Evolutionary conservation across 1,140 invertebrate genomes (phyloP).

Genomic region (Euwallacea similis): DNA sequence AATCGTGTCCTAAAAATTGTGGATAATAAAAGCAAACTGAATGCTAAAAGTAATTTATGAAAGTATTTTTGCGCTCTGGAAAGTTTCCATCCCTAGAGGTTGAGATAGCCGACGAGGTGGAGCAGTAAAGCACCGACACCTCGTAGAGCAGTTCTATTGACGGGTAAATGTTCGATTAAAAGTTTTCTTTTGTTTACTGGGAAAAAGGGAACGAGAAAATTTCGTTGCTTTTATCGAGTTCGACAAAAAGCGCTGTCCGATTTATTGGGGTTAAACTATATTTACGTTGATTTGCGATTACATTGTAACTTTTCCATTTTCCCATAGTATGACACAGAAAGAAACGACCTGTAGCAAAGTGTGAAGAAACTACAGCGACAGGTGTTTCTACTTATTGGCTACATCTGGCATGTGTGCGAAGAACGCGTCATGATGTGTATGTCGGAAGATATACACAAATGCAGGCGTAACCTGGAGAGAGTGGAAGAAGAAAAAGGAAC

Average conservation of each 20-base stretch:
- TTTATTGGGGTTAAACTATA: slow-evolving; percentile 27
- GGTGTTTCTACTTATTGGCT: too few species aligned
- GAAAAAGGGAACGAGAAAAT: slow-evolving; percentile 13
- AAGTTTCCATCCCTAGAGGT: slow-evolving; percentile 46
- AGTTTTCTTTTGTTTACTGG: slow-evolving; percentile 44
- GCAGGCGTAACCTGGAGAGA: too few species aligned
- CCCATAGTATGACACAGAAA: too few species aligned
- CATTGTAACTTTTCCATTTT: neutral
- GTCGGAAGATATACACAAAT: too few species aligned
- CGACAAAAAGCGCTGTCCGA: slow-evolving; percentile 24
- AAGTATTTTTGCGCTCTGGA: slow-evolving; percentile 46
- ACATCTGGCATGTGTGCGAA: too few species aligned
- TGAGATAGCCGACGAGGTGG: slow-evolving; percentile 40
- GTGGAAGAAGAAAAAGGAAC: too few species aligned
- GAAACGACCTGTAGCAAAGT: too few species aligned
- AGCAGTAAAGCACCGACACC: slow-evolving; percentile 44
- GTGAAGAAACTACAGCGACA: too few species aligned
- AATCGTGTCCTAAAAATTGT: slow-evolving; percentile 34
- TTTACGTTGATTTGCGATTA: slow-evolving; percentile 13
- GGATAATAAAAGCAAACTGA: slow-evolving; percentile 42
- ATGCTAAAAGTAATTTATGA: slow-evolving; percentile 49
- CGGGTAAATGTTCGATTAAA: slow-evolving; percentile 48
- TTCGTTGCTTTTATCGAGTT: slow-evolving; percentile 28
- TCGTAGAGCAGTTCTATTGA: slow-evolving; percentile 41
- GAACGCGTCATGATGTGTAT: too few species aligned